These are phyloP conservation scores for Tortricodes alternella DNA, from an alignment of 2,888 invertebrate species.

Conservation along the genomic window DNA sequence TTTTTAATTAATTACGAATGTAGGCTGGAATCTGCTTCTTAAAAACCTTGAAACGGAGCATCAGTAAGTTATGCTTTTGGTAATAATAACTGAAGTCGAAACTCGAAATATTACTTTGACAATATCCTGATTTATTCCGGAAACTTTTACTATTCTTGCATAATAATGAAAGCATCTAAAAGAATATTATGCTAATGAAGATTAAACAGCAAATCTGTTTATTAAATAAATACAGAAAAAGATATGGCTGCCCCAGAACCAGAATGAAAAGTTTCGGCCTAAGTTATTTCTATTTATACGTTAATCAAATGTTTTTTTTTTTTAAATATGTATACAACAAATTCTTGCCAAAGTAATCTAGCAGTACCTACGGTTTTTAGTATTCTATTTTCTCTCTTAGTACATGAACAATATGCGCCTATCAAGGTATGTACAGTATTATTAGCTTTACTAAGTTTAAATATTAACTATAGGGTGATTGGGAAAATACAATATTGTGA, in stretches of 20 bases:
- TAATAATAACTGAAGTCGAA: not conserved
- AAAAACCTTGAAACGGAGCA: too few species aligned
- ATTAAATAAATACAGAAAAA: not conserved
- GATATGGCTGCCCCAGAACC: not conserved
- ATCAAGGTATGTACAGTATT: constrained; percentile 79
- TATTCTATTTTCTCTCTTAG: constrained; percentile 6
- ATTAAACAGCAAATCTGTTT: not conserved
- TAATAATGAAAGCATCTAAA: too few species aligned
- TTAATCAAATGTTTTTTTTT: not conserved
- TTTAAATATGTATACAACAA: constrained; percentile 5
- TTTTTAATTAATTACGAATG: constrained; percentile 7
- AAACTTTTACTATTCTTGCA: too few species aligned
- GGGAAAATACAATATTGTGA: constrained; percentile 3
- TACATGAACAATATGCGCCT: constrained; percentile 47
- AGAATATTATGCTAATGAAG: too few species aligned
- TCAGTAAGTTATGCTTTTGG: too few species aligned
- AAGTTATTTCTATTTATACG: not conserved
- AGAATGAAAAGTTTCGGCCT: not conserved
- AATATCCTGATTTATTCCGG: too few species aligned
- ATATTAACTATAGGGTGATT: constrained; percentile 27
- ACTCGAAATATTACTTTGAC: too few species aligned
- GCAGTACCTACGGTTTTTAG: constrained; percentile 16
- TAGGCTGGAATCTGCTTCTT: not conserved
- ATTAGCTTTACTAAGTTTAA: constrained; percentile 78
- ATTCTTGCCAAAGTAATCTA: constrained; percentile 72